Conservation (phyloP, 1,140 invertebrate genomes). For the Meteorus sp. region DNA sequence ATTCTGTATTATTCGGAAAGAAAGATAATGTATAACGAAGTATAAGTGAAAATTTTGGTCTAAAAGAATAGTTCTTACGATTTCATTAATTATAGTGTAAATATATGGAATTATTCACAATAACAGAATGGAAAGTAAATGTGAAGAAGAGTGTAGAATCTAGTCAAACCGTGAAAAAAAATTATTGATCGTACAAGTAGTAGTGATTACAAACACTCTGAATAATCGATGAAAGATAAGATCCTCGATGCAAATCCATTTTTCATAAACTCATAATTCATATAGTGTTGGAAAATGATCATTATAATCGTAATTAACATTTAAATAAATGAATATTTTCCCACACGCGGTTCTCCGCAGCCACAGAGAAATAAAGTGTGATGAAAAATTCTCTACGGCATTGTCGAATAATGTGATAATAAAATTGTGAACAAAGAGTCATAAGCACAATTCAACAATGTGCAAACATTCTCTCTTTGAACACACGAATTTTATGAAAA, state of each 20-base stretch:
- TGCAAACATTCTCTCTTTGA: background rate
- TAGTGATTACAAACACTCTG: too few species aligned
- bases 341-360: background rate
- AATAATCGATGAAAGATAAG: conserved; percentile 15
- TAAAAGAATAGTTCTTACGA: background rate
- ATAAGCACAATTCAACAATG: background rate
- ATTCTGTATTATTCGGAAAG: background rate
- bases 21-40: background rate
- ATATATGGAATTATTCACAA: conserved; percentile 3
- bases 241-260: conserved; percentile 12
- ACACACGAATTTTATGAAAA: background rate
- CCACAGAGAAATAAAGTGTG: background rate
- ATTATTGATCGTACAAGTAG: conserved; percentile 11
- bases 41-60: too few species aligned
- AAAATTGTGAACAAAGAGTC: background rate
- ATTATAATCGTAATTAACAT: background rate
- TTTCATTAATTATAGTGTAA: conserved; percentile 11
- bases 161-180: conserved; percentile 33
- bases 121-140: background rate
- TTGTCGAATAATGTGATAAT: conserved; percentile 25
- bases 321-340: background rate
- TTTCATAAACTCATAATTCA: background rate
- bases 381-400: background rate
- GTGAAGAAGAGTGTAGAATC: conserved; percentile 39
- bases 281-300: background rate